Evolutionary conservation across 2,888 invertebrate species (phyloP).

Genomic region (Trichacis sp.): DNA sequence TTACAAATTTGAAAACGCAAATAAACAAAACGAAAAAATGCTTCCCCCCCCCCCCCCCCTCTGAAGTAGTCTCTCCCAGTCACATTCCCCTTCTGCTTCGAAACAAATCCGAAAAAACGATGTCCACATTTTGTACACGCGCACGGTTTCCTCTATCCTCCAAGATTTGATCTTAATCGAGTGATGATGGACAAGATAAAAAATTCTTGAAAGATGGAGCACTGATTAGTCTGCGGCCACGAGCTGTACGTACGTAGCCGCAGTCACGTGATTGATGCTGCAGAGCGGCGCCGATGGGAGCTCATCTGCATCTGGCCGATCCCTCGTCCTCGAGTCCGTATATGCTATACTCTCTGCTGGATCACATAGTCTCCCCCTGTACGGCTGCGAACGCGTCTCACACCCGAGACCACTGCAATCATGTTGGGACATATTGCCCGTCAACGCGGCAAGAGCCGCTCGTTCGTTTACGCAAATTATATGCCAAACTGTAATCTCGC

Average conservation of each 20-base stretch:
- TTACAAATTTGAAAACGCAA: too few relatives aligned
- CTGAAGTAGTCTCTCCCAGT: too few relatives aligned
- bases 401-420: conserved; percentile 52
- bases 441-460: conserved; percentile 62
- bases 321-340: conserved; percentile 32
- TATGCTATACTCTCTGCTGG: conserved; percentile 16
- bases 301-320: conserved; percentile 63
- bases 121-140: too few relatives aligned
- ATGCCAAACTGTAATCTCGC: conserved; percentile 63
- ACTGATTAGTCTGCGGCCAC: conserved; percentile 59
- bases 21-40: too few relatives aligned
- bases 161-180: too few relatives aligned
- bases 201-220: conserved; percentile 42
- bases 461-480: conserved; percentile 67
- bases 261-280: conserved; percentile 61
- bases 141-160: too few relatives aligned
- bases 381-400: conserved; percentile 51
- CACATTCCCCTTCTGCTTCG: too few relatives aligned
- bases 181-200: conserved; percentile 63
- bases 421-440: conserved; percentile 65
- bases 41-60: too few relatives aligned
- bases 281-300: conserved; percentile 41
- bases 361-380: conserved; percentile 46
- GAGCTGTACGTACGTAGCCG: conserved; percentile 45
- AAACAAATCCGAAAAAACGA: too few relatives aligned